Evolutionary conservation across 2,797 vertebrate species (phyloP).

Genomic region (Denticeps clupeoides): DNA sequence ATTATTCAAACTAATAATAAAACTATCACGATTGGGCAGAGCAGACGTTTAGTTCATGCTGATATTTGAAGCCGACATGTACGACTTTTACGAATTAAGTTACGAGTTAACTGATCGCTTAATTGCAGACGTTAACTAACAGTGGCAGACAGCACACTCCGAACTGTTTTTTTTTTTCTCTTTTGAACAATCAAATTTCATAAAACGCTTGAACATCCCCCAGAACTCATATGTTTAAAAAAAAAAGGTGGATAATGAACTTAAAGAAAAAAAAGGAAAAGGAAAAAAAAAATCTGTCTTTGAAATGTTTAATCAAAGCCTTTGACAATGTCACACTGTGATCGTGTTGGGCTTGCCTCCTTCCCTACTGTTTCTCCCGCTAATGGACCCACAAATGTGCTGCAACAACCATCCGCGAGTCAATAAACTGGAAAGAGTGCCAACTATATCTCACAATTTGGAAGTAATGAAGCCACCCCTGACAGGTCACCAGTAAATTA

Average conservation of each 20-base stretch:
- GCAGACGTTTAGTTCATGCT: too few species aligned
- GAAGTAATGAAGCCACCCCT: constrained; percentile 56
- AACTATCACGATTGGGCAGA: too few species aligned
- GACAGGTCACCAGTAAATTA: constrained; percentile 49
- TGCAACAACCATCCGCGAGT: constrained; percentile 33
- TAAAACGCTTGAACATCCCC: too few species aligned
- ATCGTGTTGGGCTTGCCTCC: constrained; percentile 28
- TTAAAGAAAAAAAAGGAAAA: constrained; percentile 7
- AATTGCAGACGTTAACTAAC: too few species aligned
- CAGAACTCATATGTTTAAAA: too few species aligned
- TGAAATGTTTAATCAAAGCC: constrained; percentile 15
- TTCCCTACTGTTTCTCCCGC: constrained; percentile 30
- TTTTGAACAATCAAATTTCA: too few species aligned
- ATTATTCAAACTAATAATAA: too few species aligned
- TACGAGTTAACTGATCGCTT: too few species aligned
- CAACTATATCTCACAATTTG: constrained; percentile 54
- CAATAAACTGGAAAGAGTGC: constrained; percentile 48
- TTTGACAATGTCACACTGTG: constrained; percentile 20
- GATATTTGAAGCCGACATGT: too few species aligned
- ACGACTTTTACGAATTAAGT: too few species aligned
- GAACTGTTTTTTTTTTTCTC: too few species aligned
- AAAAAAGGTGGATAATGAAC: constrained; percentile 8
- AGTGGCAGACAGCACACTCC: too few species aligned
- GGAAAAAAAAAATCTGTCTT: neutral
- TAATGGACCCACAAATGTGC: constrained; percentile 40